These are phyloP conservation scores for Zaprionus kolodkinae DNA, from an alignment of 1,140 invertebrate genomes.

Conservation along the genomic window DNA sequence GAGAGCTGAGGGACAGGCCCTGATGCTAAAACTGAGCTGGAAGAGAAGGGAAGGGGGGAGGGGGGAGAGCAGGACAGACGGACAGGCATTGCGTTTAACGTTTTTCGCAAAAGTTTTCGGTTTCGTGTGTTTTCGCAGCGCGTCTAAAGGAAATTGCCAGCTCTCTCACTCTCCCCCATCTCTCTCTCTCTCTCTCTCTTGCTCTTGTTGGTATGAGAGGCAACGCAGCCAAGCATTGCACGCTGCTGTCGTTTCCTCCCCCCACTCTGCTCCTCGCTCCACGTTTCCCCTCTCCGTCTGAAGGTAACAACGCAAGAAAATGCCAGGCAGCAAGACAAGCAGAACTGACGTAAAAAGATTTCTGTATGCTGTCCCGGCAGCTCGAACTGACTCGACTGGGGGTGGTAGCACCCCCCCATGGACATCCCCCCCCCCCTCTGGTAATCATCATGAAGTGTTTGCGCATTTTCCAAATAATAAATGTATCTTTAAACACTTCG, in stretches of 20 bases:
- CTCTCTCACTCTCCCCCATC: neutral
- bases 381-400: conserved; percentile 8
- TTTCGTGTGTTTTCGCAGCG: conserved; percentile 63
- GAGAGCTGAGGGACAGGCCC: conserved; percentile 29
- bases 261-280: conserved; percentile 11
- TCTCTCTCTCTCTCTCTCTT: neutral
- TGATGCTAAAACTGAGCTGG: conserved; percentile 46
- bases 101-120: conserved; percentile 79
- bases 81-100: conserved; percentile 71
- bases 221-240: conserved; percentile 71
- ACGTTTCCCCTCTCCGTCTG: conserved; percentile 15
- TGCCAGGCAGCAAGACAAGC: conserved; percentile 82
- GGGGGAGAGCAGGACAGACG: neutral
- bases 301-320: conserved; percentile 83
- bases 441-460: conserved; percentile 61
- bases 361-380: conserved; percentile 47
- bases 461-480: conserved; percentile 54
- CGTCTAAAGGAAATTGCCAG: conserved; percentile 65
- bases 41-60: conserved; percentile 36
- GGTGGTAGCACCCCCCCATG: conserved; percentile 1
- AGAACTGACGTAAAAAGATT: conserved; percentile 83
- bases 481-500: conserved; percentile 51
- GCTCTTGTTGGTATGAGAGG: conserved; percentile 6
- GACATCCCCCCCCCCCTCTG: neutral
- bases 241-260: conserved; percentile 32